Conservation (phyloP, 2,888 invertebrate genomes). For the Sinhomidia bicolor region DNA sequence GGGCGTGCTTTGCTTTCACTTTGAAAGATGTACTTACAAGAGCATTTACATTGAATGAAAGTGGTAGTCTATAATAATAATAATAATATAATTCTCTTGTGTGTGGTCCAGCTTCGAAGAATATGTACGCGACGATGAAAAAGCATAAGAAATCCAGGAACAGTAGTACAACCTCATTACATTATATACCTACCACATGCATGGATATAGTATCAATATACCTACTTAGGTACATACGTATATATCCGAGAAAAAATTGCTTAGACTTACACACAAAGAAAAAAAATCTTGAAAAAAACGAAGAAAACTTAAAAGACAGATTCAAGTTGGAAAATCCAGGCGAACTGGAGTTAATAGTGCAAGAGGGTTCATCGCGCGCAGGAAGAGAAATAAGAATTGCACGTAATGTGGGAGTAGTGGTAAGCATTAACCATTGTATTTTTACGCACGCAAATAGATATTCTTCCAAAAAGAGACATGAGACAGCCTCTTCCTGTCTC, state of each 20-base stretch:
- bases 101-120: background rate
- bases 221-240: too few species aligned
- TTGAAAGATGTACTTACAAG: conserved; percentile 69
- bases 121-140: background rate
- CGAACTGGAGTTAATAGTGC: conserved; percentile 59
- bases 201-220: background rate
- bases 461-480: conserved; percentile 63
- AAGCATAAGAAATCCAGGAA: background rate
- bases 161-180: background rate
- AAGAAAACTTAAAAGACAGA: conserved; percentile 51
- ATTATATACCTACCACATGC: background rate
- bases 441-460: conserved; percentile 35
- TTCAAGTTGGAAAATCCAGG: conserved; percentile 48
- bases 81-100: conserved; percentile 29
- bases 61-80: conserved; percentile 1
- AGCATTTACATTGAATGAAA: conserved; percentile 66
- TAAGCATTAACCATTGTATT: conserved; percentile 12
- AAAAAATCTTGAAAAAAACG: background rate
- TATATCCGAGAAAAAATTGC: too few species aligned
- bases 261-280: background rate
- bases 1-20: conserved; percentile 72
- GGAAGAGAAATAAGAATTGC: conserved; percentile 49
- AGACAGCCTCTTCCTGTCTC: conserved; percentile 72
- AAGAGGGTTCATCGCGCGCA: conserved; percentile 29
- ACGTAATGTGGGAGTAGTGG: background rate